Percentiles rank a stretch among this genome's conserved stretches.
These are phyloP conservation scores for Catocala sponsa DNA, from an alignment of 2,888 invertebrate genomes.

Conservation along the genomic window DNA sequence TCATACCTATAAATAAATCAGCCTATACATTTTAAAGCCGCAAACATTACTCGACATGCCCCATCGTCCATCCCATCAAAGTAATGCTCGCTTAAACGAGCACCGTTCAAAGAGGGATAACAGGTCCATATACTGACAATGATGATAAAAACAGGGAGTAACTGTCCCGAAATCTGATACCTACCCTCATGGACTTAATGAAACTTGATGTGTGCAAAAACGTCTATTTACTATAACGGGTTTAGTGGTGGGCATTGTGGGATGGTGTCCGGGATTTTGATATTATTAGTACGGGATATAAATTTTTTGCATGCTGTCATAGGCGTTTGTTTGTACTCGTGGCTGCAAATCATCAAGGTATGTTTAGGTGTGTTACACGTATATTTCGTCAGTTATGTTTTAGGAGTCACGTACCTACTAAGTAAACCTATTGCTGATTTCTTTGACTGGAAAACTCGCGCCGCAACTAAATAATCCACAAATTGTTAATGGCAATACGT, in stretches of 20 bases:
- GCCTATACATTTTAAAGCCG: not conserved
- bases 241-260: conserved; percentile 24
- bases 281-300: not conserved
- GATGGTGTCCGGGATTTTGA: conserved; percentile 4
- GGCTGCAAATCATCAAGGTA: too few species aligned
- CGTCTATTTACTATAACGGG: conserved; percentile 23
- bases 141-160: conserved; percentile 30
- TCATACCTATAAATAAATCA: too few species aligned
- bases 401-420: too few species aligned
- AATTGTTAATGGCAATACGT: too few species aligned
- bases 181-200: conserved; percentile 39
- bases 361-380: too few species aligned
- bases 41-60: too few species aligned
- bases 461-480: too few species aligned
- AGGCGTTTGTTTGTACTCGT: too few species aligned
- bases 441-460: too few species aligned
- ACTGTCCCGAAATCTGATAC: conserved; percentile 37
- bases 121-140: conserved; percentile 14
- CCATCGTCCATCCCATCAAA: conserved; percentile 4
- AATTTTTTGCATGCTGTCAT: not conserved
- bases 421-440: too few species aligned
- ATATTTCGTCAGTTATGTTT: too few species aligned
- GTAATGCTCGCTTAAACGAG: conserved; percentile 15
- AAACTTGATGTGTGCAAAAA: conserved; percentile 49
- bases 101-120: conserved; percentile 7